Evolutionary conservation across 2,888 invertebrate species (phyloP).

Genomic region (Drosophila subsilvestris): DNA sequence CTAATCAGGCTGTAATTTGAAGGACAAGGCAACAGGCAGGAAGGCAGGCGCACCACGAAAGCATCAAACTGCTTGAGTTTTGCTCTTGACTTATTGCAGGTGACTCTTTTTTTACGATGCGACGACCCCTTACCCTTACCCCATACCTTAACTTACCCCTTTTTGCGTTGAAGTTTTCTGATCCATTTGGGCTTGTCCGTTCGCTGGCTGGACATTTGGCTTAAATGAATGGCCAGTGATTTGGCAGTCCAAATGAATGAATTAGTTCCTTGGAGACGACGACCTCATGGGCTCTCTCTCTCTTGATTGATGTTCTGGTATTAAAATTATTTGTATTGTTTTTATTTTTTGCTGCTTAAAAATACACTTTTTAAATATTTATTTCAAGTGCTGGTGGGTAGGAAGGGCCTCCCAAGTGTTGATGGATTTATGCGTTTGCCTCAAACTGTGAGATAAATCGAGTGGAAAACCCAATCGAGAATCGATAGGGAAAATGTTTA

Average conservation of each 20-base stretch:
- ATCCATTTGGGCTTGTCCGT: slow-evolving; percentile 51
- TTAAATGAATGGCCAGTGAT: slow-evolving; percentile 72
- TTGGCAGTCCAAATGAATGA: slow-evolving; percentile 70
- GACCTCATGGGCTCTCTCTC: slow-evolving; percentile 22
- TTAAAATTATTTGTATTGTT: slow-evolving; percentile 54
- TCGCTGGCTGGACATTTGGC: slow-evolving; percentile 60
- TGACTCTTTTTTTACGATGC: slow-evolving; percentile 49
- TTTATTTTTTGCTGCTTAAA: slow-evolving; percentile 56
- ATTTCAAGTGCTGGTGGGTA: slow-evolving; percentile 58
- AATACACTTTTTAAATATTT: slow-evolving; percentile 76
- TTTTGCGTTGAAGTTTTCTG: slow-evolving; percentile 31
- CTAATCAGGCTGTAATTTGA: slow-evolving; percentile 77
- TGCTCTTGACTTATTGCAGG: slow-evolving; percentile 68
- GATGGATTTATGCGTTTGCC: slow-evolving; percentile 83
- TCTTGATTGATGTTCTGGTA: slow-evolving; percentile 56
- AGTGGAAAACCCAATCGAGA: slow-evolving; percentile 56
- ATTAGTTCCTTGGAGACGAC: slow-evolving; percentile 74
- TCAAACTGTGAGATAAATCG: slow-evolving; percentile 82
- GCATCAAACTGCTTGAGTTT: slow-evolving; percentile 62
- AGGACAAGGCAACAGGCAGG: slow-evolving; percentile 55
- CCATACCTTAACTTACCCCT: slow-evolving; percentile 16
- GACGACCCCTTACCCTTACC: neutral
- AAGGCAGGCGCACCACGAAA: slow-evolving; percentile 46
- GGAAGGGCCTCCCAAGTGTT: slow-evolving; percentile 52
- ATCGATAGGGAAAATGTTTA: slow-evolving; percentile 59